Percentiles rank a stretch among this genome's conserved stretches.
Evolutionary conservation across 1,140 invertebrate genomes (phyloP).

Genomic region (Temnothorax curvispinosus): DNA sequence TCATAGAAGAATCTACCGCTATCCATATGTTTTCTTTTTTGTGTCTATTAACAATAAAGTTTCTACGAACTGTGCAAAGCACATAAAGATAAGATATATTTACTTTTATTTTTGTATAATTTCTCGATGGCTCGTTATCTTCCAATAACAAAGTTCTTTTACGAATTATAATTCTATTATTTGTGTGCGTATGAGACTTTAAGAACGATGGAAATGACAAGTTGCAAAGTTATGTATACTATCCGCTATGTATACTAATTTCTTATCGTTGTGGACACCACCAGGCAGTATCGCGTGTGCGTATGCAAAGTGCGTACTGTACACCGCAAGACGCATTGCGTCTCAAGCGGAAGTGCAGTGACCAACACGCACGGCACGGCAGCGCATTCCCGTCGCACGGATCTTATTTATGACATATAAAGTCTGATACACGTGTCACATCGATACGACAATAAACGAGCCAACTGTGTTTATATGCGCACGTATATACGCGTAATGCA

Average conservation of each 20-base stretch:
- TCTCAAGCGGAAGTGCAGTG: conserved; percentile 64
- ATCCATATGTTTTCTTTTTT: conserved; percentile 33
- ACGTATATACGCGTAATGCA: conserved; percentile 36
- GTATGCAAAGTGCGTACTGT: conserved; percentile 16
- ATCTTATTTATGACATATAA: conserved; percentile 62
- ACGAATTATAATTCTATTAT: background rate
- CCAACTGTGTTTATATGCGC: conserved; percentile 37
- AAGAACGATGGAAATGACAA: background rate
- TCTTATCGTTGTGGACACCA: background rate
- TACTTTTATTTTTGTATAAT: background rate
- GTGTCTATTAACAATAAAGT: background rate
- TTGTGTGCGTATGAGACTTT: background rate
- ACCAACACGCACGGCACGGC: conserved; percentile 40
- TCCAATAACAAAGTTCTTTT: background rate
- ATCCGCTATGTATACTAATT: background rate
- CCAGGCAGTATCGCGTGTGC: background rate
- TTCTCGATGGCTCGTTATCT: background rate
- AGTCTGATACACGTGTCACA: conserved; percentile 53
- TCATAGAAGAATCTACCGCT: conserved; percentile 16
- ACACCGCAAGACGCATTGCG: conserved; percentile 19
- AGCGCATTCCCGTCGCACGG: conserved; percentile 44
- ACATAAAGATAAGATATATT: background rate
- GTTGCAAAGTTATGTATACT: background rate
- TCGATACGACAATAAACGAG: conserved; percentile 66
- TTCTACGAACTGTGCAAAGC: background rate